Conservation (phyloP, 1,140 invertebrate genomes). For the Micrasema minimum region DNA sequence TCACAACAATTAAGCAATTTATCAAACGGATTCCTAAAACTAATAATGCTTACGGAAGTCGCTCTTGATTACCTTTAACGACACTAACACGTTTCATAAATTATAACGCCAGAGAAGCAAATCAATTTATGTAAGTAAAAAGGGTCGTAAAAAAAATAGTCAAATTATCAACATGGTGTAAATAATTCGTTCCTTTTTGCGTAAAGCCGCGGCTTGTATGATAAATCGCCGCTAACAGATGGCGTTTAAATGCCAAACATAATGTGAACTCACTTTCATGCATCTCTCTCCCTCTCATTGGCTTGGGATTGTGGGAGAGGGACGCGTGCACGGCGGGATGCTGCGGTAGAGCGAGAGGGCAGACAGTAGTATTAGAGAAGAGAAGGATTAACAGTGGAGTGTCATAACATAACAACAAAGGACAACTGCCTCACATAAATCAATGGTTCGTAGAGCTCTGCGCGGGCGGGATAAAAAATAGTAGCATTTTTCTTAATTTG, state of each 20-base stretch:
- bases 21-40: constrained; percentile 22
- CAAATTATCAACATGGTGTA: no score
- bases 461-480: constrained; percentile 23
- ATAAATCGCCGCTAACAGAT: not conserved
- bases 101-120: not conserved
- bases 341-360: constrained; percentile 8
- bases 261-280: constrained; percentile 27
- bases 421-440: constrained; percentile 44
- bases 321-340: not conserved
- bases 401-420: constrained; percentile 46
- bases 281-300: constrained; percentile 6
- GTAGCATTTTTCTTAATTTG: constrained; percentile 24
- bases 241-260: constrained; percentile 39
- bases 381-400: constrained; percentile 41
- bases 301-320: not conserved
- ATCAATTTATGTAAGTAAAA: no score
- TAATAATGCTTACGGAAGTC: constrained; percentile 33
- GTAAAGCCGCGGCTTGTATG: not conserved
- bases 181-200: no score
- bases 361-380: constrained; percentile 3
- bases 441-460: constrained; percentile 38
- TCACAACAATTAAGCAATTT: constrained; percentile 24
- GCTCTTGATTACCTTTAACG: constrained; percentile 34
- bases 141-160: no score
- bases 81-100: constrained; percentile 16